Base-by-base conservation (phyloP, 2,797 vertebrate species). In the Characodon lateralis region DNA sequence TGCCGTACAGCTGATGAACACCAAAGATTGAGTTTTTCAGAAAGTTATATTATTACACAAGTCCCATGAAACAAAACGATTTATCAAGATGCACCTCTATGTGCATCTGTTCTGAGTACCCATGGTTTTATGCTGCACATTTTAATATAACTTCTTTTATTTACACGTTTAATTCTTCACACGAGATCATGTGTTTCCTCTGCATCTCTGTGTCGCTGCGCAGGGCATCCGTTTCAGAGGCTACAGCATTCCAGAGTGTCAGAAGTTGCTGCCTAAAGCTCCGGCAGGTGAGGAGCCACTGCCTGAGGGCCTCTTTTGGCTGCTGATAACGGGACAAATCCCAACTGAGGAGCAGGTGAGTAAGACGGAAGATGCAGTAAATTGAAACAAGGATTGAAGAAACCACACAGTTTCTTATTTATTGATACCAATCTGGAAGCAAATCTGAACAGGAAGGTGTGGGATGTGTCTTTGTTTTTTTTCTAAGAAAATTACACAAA, bases 251-350 rank as follows among this genome's bases (percentile, higher is more conserved):
- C 98, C 97, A 6, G 98, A 99, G 85, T 99, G 98, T 88, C 98
- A 99, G 94, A 94, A 97, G 89, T 84, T 98, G 88, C 93, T 99
- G 83, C 97, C 98, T 72, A 99, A 97, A 89, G 97, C 96, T 16
- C 90, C 96, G 0, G 97, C 96, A 61, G 97, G 98, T 0, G 95
- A 96, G 75, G 98, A 99, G 88, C 98, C 98, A 0, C 94, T 99
- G 80, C 98, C 98, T 0, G 98, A 99, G 84, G 97, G 98, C 12
- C 96, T 99, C n/a, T 99, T 98, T 94, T 99, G 98, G 98, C 95
- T 99, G 88, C 92, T 99, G 92, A 94, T 98, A 87, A 99, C 98
- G 0, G 98, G 98, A 73, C 94, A 98, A 69, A 94, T 99, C 82
- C 98, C 98, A 80, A 96, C 94, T 6, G 97, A 97, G 82, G 98